Percentiles rank a stretch among this genome's conserved stretches.
These are phyloP conservation scores for Aradophagus sp. DNA, from an alignment of 1,140 invertebrate species.

Conservation along the genomic window DNA sequence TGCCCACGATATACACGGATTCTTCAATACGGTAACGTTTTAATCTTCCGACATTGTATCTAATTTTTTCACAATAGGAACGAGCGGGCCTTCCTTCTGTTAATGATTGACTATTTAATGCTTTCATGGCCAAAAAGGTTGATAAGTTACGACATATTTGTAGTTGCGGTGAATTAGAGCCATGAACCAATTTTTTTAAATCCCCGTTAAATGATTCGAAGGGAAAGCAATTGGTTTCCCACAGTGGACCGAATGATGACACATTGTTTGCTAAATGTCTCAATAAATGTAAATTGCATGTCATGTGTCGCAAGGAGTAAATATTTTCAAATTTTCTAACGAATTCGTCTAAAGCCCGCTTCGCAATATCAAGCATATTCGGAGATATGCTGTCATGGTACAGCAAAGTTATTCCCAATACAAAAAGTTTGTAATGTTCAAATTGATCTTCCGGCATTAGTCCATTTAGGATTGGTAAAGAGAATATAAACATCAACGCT, in stretches of 20 bases:
- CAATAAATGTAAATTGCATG: constrained; percentile 6
- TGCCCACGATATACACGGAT: too few relatives aligned
- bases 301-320: constrained; percentile 1
- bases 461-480: constrained; percentile 18
- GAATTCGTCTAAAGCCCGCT: not conserved
- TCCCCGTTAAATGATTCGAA: constrained; percentile 46
- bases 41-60: not conserved
- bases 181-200: constrained; percentile 28
- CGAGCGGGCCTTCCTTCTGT: constrained; percentile 1
- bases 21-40: not conserved
- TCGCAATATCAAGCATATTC: not conserved
- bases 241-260: constrained; percentile 4
- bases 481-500: constrained; percentile 36
- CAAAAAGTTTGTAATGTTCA: constrained; percentile 14
- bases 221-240: constrained; percentile 43
- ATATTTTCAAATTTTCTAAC: not conserved
- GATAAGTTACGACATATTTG: constrained; percentile 24
- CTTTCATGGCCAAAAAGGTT: constrained; percentile 5
- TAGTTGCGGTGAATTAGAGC: constrained; percentile 26
- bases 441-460: constrained; percentile 9
- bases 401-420: constrained; percentile 4
- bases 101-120: not conserved
- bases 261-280: constrained; percentile 1
- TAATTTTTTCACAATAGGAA: not conserved
- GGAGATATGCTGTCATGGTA: constrained; percentile 5